phyloP scores from a whole-genome alignment of 2,113 vertebrate genomes.

The Syrmaticus mikado region DNA sequence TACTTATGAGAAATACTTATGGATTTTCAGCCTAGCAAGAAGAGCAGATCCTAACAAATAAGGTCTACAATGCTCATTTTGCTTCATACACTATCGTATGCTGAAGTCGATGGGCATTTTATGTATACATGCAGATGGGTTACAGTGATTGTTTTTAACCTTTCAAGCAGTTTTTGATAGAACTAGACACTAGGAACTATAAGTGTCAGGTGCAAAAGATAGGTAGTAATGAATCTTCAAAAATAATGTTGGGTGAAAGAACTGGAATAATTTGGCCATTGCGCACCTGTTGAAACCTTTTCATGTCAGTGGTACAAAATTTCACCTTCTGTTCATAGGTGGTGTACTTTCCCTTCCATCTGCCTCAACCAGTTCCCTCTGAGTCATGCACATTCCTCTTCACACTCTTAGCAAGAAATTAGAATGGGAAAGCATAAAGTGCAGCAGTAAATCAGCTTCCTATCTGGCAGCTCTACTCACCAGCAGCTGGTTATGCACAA shows the following conservation, averaged over 20 bases:
- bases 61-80: neutral
- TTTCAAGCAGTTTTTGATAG: neutral
- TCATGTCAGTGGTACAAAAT: neutral
- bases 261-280: neutral
- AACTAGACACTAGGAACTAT: neutral
- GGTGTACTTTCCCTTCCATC: neutral
- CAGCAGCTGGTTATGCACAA: neutral
- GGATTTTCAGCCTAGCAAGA: neutral
- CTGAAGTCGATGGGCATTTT: neutral
- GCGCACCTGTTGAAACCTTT: neutral
- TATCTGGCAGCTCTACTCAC: neutral
- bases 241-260: fast-evolving
- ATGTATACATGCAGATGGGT: fast-evolving
- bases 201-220: neutral
- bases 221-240: neutral
- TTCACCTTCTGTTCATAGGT: neutral
- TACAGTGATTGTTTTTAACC: neutral
- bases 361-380: neutral
- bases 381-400: neutral
- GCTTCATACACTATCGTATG: neutral
- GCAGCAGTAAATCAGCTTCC: neutral
- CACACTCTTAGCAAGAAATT: neutral
- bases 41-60: neutral
- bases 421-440: neutral
- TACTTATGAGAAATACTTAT: neutral